Percentiles rank a stretch among this genome's conserved stretches.
phyloP scores from a whole-genome alignment of 1,140 invertebrate genomes.

The Chrysoperla carnea region DNA sequence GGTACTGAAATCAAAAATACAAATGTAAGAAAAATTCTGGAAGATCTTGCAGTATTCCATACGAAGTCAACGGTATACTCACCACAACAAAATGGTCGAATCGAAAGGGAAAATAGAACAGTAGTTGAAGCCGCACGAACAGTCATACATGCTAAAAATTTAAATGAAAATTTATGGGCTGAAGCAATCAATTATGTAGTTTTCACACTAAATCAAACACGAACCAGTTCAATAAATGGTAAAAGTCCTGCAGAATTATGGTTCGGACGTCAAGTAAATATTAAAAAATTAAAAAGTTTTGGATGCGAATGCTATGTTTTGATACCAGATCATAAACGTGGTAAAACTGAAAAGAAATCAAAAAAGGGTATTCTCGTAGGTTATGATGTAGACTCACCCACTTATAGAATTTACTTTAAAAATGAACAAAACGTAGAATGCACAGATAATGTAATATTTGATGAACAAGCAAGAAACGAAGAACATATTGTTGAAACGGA shows the following conservation, averaged over 20 bases:
- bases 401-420: conserved; percentile 7
- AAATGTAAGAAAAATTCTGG: too few species aligned
- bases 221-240: conserved; percentile 6
- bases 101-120: too few species aligned
- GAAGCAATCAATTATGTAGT: conserved; percentile 15
- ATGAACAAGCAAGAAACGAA: neutral
- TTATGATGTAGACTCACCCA: conserved; percentile 7
- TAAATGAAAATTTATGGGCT: conserved; percentile 15
- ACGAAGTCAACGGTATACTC: conserved; percentile 16
- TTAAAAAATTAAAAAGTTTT: conserved; percentile 9
- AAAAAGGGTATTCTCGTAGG: conserved; percentile 10
- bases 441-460: conserved; percentile 5
- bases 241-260: conserved; percentile 14
- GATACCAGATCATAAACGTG: conserved; percentile 5
- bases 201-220: conserved; percentile 14
- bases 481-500: neutral
- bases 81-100: conserved; percentile 20
- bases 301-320: conserved; percentile 6
- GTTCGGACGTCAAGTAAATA: conserved; percentile 5
- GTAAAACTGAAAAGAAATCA: conserved; percentile 8
- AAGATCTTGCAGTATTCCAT: too few species aligned
- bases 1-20: too few species aligned
- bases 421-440: conserved; percentile 3
- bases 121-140: too few species aligned
- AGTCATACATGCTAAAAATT: too few species aligned